Percentiles rank a stretch among this genome's conserved stretches.
Conservation (phyloP, 2,888 invertebrate genomes). For the Agonopterix arenella region DNA sequence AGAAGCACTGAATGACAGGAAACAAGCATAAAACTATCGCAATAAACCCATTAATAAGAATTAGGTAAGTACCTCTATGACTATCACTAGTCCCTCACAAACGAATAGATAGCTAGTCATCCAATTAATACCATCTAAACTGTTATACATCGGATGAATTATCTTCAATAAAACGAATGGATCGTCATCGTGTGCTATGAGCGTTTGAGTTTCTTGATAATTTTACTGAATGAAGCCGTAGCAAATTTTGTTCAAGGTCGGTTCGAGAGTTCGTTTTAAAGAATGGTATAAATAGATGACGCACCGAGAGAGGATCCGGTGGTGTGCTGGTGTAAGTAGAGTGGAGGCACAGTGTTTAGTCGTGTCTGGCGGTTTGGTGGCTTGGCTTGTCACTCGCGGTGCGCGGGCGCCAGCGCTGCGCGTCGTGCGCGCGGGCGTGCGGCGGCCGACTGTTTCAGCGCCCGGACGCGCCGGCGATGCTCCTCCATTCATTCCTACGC, state of each 20-base stretch:
- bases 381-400: conserved; percentile 10
- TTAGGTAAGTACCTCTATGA: conserved; percentile 15
- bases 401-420: conserved; percentile 41
- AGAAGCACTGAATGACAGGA: too few relatives aligned
- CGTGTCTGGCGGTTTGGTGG: conserved; percentile 12
- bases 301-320: conserved; percentile 51
- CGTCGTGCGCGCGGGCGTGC: conserved; percentile 58
- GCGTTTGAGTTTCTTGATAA: conserved; percentile 27
- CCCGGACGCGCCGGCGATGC: conserved; percentile 17
- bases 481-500: conserved; percentile 59
- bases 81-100: too few relatives aligned
- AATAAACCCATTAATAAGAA: conserved; percentile 9
- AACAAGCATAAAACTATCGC: too few relatives aligned
- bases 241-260: conserved; percentile 48
- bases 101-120: conserved; percentile 24
- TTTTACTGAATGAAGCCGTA: conserved; percentile 47
- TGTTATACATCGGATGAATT: conserved; percentile 37
- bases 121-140: conserved; percentile 35
- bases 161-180: conserved; percentile 41
- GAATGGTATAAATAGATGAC: conserved; percentile 48
- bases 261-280: conserved; percentile 23
- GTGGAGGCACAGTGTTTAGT: conserved; percentile 26
- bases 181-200: conserved; percentile 28
- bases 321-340: conserved; percentile 26
- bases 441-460: conserved; percentile 45